A percentile compares a stretch with the other conserved stretches of the same genome.
Evolutionary conservation across 2,113 vertebrate genomes (phyloP).

Genomic region (Tor tambroides): DNA sequence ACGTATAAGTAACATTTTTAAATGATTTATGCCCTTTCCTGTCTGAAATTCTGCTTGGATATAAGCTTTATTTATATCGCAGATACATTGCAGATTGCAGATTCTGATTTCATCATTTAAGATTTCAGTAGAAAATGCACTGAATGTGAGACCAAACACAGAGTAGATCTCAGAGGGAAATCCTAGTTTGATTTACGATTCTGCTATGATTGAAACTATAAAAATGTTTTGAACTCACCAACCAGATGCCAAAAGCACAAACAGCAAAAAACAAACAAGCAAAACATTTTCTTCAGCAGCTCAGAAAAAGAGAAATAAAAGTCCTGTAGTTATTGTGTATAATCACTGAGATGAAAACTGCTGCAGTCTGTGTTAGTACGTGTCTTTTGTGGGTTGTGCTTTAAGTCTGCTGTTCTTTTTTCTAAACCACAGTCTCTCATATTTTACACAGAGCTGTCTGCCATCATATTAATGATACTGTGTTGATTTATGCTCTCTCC

Average conservation of each 20-base stretch:
- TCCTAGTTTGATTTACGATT: background rate
- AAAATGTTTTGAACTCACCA: background rate
- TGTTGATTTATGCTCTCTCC: background rate
- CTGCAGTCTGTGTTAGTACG: background rate
- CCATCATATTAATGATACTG: background rate
- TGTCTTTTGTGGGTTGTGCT: background rate
- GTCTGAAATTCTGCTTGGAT: background rate
- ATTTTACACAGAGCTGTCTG: background rate
- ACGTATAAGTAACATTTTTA: background rate
- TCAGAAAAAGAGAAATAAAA: background rate
- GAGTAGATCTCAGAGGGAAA: background rate
- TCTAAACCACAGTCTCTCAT: background rate
- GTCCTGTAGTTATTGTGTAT: background rate
- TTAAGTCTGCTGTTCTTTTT: background rate
- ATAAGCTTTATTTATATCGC: background rate
- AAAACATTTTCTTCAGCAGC: background rate
- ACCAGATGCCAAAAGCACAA: background rate
- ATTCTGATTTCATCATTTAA: background rate
- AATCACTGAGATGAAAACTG: background rate
- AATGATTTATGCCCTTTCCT: background rate
- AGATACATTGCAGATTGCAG: too few relatives aligned
- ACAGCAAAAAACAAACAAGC: background rate
- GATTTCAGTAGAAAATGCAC: background rate
- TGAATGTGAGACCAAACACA: background rate
- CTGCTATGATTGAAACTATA: background rate